Percentiles rank a stretch among this genome's conserved stretches.
Conservation (phyloP, 2,797 vertebrate species). For the Arrhamphus sclerolepis region DNA sequence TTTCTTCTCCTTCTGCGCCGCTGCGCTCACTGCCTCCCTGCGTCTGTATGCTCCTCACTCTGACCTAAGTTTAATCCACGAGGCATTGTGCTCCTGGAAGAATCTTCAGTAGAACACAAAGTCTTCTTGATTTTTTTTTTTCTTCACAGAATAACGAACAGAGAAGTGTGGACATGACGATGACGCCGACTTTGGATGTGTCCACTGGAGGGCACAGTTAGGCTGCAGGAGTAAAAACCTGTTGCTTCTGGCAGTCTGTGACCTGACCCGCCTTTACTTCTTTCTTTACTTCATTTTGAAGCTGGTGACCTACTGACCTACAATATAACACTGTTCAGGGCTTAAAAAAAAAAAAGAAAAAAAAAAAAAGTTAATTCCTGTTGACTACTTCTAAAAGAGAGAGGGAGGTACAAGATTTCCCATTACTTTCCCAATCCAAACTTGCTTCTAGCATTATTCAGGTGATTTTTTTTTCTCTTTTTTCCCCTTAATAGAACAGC, state of each 20-base stretch:
- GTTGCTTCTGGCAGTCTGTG: constrained; percentile 19
- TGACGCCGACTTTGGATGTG: background rate
- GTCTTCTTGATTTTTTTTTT: background rate
- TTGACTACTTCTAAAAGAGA: too few species aligned
- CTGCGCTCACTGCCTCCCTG: constrained; percentile 27
- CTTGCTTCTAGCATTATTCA: too few species aligned
- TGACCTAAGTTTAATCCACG: background rate
- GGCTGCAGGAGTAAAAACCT: constrained; percentile 9
- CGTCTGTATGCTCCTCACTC: background rate
- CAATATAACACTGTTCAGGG: background rate
- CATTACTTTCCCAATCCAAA: too few species aligned
- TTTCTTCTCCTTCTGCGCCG: constrained; percentile 11
- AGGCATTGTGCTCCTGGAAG: background rate
- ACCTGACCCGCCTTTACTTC: background rate
- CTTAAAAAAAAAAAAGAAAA: too few species aligned
- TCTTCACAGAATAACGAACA: background rate
- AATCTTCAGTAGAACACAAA: background rate
- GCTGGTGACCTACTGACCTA: constrained; percentile 26
- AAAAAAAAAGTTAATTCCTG: too few species aligned
- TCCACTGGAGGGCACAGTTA: constrained; percentile 66
- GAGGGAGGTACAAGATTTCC: too few species aligned
- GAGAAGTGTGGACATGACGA: background rate
- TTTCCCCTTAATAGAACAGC: too few species aligned
- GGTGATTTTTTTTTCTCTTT: too few species aligned
- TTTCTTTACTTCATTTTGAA: background rate